These are phyloP conservation scores for Platalea minor DNA, from an alignment of 2,797 vertebrate genomes.

Conservation along the genomic window DNA sequence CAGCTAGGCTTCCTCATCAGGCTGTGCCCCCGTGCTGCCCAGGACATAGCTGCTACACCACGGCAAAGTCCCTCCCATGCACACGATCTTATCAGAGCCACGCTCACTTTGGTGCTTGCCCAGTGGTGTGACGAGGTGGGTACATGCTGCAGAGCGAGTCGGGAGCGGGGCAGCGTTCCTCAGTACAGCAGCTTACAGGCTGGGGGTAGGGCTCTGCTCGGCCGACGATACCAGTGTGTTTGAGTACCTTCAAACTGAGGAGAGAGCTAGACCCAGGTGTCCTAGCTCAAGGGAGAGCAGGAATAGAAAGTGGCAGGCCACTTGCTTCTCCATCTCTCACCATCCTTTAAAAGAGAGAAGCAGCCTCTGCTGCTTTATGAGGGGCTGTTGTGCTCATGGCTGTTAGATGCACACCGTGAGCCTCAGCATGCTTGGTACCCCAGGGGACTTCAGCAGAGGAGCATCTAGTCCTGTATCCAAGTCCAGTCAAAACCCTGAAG, in stretches of 20 bases:
- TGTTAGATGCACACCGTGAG: background rate
- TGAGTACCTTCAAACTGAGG: background rate
- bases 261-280: background rate
- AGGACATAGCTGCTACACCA: background rate
- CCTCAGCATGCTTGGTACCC: background rate
- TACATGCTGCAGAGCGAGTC: fast-evolving
- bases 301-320: background rate
- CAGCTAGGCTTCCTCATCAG: background rate
- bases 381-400: fast-evolving
- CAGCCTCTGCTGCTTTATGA: background rate
- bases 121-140: fast-evolving
- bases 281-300: background rate
- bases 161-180: background rate
- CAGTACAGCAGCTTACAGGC: background rate
- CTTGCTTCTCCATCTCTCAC: background rate
- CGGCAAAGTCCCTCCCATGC: background rate
- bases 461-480: background rate
- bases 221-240: background rate
- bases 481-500: background rate
- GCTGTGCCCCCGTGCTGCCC: background rate
- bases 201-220: background rate
- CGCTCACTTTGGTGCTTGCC: background rate
- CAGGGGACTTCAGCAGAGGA: background rate
- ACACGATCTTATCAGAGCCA: background rate
- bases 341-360: background rate